Conservation (phyloP, 2,888 invertebrate genomes). For the Fragum fragum region DNA sequence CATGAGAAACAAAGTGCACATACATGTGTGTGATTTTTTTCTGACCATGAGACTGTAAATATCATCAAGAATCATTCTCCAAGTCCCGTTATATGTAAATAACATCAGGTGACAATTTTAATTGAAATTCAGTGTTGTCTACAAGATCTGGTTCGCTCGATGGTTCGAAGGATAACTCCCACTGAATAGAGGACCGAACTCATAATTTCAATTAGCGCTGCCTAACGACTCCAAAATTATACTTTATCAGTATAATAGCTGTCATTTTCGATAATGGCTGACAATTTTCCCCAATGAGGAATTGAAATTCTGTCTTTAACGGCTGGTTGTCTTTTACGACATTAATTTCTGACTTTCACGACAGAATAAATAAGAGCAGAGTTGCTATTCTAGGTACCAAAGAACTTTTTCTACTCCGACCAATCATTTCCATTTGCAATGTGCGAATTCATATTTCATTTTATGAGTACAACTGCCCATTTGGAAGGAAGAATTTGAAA, state of each 20-base stretch:
- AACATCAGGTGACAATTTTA: no score
- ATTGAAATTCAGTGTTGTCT: not conserved
- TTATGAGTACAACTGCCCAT: no score
- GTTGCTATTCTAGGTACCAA: no score
- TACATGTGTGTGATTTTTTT: no score
- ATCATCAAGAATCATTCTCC: no score
- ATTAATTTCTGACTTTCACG: not conserved
- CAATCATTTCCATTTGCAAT: no score
- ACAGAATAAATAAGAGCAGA: not conserved
- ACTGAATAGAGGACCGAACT: not conserved
- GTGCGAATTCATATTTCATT: no score
- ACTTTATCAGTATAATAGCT: conserved; percentile 27
- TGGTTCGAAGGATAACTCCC: not conserved
- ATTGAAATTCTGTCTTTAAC: conserved; percentile 1
- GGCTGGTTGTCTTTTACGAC: not conserved
- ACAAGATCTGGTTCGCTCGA: not conserved
- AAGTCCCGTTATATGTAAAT: no score
- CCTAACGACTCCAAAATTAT: conserved; percentile 22
- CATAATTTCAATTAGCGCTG: conserved; percentile 13
- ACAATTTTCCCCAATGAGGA: conserved; percentile 19
- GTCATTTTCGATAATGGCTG: conserved; percentile 21
- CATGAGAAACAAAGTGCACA: no score
- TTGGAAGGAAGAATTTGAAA: no score
- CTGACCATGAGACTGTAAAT: no score
- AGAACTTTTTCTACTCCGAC: no score